Percentiles rank a stretch among this genome's conserved stretches.
Conservation (phyloP, 1,140 invertebrate genomes). For the Rhizoglyphus robini region DNA sequence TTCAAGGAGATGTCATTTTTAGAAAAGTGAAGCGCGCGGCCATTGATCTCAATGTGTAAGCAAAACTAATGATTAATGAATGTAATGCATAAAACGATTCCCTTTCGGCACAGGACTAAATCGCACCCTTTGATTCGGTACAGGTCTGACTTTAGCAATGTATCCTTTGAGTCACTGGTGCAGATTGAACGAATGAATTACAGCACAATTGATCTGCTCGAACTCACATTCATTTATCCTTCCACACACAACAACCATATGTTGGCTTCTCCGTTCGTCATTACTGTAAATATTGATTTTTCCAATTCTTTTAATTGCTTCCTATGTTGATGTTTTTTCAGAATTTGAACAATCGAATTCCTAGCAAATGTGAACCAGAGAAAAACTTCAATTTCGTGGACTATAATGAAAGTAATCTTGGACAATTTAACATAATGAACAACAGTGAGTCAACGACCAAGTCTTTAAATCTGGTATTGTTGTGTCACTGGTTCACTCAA, state of each 20-base stretch:
- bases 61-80: not conserved
- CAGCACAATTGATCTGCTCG: not conserved
- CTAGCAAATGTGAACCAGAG: not conserved
- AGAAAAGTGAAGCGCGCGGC: not conserved
- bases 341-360: conserved; percentile 11
- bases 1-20: not conserved
- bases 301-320: too few species aligned
- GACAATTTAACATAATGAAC: not conserved
- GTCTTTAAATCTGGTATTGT: not conserved
- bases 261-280: not conserved
- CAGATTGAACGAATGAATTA: not conserved
- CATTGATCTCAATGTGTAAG: not conserved
- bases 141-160: not conserved
- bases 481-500: not conserved
- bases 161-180: not conserved
- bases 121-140: not conserved
- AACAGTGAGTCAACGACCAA: not conserved
- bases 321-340: too few species aligned
- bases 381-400: not conserved
- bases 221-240: not conserved
- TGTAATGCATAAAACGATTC: not conserved
- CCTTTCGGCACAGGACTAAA: not conserved
- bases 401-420: not conserved
- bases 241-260: not conserved
- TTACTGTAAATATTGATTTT: too few species aligned